Percentiles rank a stretch among this genome's conserved stretches.
Conservation (phyloP, 2,113 vertebrate species). For the Phodopus roborovskii region DNA sequence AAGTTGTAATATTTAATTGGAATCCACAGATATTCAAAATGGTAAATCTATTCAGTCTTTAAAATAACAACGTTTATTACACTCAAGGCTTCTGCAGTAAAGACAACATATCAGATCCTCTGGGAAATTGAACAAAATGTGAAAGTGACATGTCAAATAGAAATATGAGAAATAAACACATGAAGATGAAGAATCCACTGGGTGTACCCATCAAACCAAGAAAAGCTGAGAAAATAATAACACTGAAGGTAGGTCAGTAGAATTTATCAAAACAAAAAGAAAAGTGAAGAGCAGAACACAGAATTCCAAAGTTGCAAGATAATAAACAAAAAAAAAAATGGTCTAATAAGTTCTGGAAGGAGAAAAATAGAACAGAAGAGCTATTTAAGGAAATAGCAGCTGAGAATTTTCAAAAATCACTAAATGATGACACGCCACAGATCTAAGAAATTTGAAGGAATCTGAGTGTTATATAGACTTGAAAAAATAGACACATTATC, state of each 20-base stretch:
- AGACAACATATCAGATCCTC: background rate
- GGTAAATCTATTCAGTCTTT: background rate
- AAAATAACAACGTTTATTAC: background rate
- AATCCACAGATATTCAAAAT: background rate
- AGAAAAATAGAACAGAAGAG: background rate
- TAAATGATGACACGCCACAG: background rate
- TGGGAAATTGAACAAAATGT: background rate
- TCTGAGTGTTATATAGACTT: background rate
- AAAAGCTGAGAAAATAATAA: background rate
- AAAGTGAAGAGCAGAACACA: background rate
- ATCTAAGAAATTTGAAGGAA: conserved; percentile 21
- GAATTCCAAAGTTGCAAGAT: background rate
- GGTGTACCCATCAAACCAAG: background rate
- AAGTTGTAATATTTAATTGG: background rate
- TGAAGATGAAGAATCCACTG: background rate
- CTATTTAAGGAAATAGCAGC: background rate
- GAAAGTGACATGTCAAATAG: background rate
- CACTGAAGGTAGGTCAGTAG: background rate
- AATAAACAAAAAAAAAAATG: background rate
- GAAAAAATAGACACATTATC: background rate
- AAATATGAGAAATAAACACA: background rate
- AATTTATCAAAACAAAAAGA: conserved; percentile 4
- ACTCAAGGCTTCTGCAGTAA: background rate
- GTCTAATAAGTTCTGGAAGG: background rate
- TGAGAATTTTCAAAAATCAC: background rate